Evolutionary conservation across 2,797 vertebrate genomes (phyloP).

Genomic region (Scleropages formosus): DNA sequence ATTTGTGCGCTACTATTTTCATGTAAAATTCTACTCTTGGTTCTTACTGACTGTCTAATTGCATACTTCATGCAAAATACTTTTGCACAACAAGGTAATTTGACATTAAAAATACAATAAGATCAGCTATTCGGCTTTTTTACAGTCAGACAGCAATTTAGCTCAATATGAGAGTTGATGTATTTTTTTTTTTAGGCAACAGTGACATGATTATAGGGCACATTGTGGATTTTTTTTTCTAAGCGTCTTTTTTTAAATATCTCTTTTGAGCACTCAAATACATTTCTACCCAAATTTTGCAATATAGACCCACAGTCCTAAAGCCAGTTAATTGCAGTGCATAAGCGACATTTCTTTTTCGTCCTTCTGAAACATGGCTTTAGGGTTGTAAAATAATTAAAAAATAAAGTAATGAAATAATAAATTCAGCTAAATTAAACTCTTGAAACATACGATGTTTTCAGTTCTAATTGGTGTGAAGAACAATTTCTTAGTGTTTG

Average conservation of each 20-base stretch:
- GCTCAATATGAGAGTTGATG: background rate
- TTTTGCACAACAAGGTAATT: too few relatives aligned
- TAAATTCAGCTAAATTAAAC: too few relatives aligned
- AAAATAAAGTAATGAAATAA: too few relatives aligned
- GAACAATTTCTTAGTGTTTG: background rate
- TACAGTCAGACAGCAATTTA: background rate
- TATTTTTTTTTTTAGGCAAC: too few relatives aligned
- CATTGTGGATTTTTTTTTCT: background rate
- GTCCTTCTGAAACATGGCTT: too few relatives aligned
- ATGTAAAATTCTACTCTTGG: background rate
- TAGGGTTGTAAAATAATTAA: too few relatives aligned
- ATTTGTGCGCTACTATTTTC: background rate
- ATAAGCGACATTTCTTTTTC: too few relatives aligned
- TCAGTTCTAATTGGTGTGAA: background rate
- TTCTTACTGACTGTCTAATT: background rate
- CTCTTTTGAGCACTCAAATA: background rate
- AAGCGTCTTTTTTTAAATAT: background rate
- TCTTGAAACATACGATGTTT: too few relatives aligned
- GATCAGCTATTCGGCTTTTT: background rate
- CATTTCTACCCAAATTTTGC: background rate
- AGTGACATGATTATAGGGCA: background rate
- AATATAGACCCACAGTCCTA: background rate
- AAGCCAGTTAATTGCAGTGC: background rate
- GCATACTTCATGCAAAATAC: too few relatives aligned
- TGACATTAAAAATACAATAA: too few relatives aligned